phyloP scores from a whole-genome alignment of 2,888 invertebrate species.

The Lasioglossum vierecki region DNA sequence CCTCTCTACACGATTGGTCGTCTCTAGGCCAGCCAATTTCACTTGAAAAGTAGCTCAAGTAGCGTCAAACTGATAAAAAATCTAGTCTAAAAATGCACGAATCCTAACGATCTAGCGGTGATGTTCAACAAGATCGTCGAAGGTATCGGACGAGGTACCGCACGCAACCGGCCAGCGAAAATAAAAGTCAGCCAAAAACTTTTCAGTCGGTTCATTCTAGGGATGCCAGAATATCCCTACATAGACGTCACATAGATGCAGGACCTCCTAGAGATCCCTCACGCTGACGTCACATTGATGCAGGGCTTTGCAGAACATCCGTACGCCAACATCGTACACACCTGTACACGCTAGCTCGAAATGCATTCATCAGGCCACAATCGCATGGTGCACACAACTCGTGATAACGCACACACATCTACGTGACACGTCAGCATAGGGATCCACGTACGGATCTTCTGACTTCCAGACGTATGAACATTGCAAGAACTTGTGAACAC shows the following conservation, averaged over 20 bases:
- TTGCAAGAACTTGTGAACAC: background rate
- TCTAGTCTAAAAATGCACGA: conserved; percentile 2
- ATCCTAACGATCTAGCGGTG: too few species aligned
- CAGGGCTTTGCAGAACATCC: background rate
- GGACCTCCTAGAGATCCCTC: background rate
- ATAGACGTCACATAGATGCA: background rate
- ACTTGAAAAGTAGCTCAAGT: background rate
- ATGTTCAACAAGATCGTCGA: background rate
- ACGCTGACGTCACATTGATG: background rate
- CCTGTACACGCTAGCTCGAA: background rate
- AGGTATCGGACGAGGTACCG: conserved; percentile 44
- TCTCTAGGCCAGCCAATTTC: background rate
- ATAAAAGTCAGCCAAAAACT: conserved; percentile 51
- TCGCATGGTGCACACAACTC: background rate
- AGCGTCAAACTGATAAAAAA: background rate
- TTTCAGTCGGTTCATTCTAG: conserved; percentile 51
- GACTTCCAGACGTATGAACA: background rate
- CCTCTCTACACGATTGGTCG: background rate
- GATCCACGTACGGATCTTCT: background rate
- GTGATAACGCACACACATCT: background rate
- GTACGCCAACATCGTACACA: background rate
- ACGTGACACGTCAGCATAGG: background rate
- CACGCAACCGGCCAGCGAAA: conserved; percentile 58
- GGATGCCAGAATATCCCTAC: background rate
- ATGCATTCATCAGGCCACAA: background rate